Evolutionary conservation across 2,113 vertebrate species (phyloP), one percentile per base, ranked within the genome.

Genomic region (Psilopsiagon aymara): DNA sequence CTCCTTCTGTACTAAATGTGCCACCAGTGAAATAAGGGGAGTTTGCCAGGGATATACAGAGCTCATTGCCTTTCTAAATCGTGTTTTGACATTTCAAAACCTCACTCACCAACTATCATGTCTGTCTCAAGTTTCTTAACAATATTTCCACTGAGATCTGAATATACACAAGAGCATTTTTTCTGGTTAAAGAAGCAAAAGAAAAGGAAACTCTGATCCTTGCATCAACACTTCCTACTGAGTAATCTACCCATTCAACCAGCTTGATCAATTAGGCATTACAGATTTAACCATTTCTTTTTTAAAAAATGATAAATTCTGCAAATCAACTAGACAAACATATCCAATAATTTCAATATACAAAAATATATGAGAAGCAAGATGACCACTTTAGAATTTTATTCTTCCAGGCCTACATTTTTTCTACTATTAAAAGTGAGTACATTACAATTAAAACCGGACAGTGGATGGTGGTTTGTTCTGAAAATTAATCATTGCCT

Each of bases 11-110:
- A 17, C 44, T 60, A 82, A 70, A 80, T 79, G 27, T 21, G 78
- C 13, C 35, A 51, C 31, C 51, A 55, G 21, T 69, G 44, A 91
- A 84, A 75, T 15, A 57, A 73, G 10, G 3, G 24, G 19, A 69
- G 7, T 80, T 83, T 82, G 6, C 41, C 17, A 52, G 21, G 27
- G 77, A 93, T 97, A 82, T 78, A 92, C 79, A 77, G 88, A 87
- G 85, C 73, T 90, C 55, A 81, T 66, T 96, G 81, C 84, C 55
- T 96, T 94, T 94, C 71, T 97, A 96, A 95, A 95, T 23, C 11
- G 27, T 94, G 81, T 49, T 97, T 98, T 96, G 81, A 81, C 55
- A 93, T 96, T 97, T 97, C 95, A 95, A 97, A 96, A 90, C 66
- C 78, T 94, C 92, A 91, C 97, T 96, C 97, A 86, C 73, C 97